A percentile compares a stretch with the other conserved stretches of the same genome.
phyloP scores from a whole-genome alignment of 2,113 vertebrate genomes.

The Cephalopterus ornatus region DNA sequence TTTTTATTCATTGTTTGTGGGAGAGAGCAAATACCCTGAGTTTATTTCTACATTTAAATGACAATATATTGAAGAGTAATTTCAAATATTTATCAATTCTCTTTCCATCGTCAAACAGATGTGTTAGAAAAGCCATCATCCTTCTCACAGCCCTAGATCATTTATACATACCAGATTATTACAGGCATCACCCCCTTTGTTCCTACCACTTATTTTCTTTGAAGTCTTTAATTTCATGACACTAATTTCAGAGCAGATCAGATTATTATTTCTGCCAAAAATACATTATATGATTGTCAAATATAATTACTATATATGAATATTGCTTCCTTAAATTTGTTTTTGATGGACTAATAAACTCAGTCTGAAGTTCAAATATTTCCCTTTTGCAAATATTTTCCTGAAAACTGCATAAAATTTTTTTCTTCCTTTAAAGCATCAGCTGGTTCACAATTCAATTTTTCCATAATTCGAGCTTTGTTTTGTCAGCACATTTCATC shows the following conservation, averaged over 20 bases:
- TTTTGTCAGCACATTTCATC: slow-evolving; percentile 15
- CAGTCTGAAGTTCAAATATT: neutral
- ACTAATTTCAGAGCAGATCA: neutral
- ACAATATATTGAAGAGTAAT: neutral
- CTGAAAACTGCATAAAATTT: neutral
- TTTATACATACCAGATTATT: neutral
- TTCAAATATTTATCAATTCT: neutral
- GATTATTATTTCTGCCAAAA: neutral
- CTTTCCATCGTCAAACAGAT: neutral
- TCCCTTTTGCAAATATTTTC: neutral
- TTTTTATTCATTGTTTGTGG: neutral
- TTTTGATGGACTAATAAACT: neutral
- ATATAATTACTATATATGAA: neutral
- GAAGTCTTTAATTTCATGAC: neutral
- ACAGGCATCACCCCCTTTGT: neutral
- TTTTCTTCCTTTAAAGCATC: neutral
- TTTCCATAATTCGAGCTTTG: neutral
- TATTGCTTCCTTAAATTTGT: neutral
- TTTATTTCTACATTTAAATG: neutral
- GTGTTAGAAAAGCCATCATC: neutral
- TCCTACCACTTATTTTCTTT: neutral
- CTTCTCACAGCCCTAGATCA: neutral
- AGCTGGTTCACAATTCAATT: neutral
- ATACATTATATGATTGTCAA: neutral
- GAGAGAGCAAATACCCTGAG: neutral